phyloP scores from a whole-genome alignment of 2,888 invertebrate genomes.

The Metopia argyrocephala region DNA sequence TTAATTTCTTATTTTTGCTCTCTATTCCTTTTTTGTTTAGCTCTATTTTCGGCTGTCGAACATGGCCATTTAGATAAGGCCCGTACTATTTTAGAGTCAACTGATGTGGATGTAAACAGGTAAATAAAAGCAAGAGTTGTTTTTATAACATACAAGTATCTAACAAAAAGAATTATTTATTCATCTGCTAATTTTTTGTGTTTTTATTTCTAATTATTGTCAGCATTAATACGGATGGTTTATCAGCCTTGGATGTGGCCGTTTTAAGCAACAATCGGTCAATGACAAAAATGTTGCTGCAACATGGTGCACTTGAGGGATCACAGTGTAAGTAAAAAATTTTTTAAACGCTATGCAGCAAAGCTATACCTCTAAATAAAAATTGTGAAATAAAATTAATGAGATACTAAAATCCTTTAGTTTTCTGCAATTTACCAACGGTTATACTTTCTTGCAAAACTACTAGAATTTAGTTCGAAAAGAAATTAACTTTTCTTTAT shows the following conservation, averaged over 20 bases:
- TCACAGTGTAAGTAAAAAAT: conserved; percentile 83
- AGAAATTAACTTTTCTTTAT: too few species aligned
- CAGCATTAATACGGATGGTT: conserved; percentile 93
- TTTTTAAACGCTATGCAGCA: background rate
- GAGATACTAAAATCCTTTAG: too few species aligned
- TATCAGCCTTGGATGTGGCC: conserved; percentile 95
- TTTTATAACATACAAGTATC: too few species aligned
- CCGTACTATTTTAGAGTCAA: conserved; percentile 92
- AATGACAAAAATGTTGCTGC: conserved; percentile 92
- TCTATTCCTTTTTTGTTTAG: conserved; percentile 78
- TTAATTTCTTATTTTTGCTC: background rate
- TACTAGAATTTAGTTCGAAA: too few species aligned
- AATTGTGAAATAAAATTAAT: too few species aligned
- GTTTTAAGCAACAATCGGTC: conserved; percentile 93
- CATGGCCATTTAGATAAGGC: conserved; percentile 96
- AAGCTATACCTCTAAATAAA: too few species aligned
- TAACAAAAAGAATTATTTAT: background rate
- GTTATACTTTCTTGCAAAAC: too few species aligned
- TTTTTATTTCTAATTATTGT: conserved; percentile 1
- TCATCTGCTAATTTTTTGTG: background rate
- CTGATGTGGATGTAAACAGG: conserved; percentile 96
- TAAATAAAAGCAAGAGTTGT: too few species aligned
- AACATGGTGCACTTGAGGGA: conserved; percentile 91
- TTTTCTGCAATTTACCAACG: too few species aligned
- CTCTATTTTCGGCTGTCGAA: conserved; percentile 96